Evolutionary conservation across 64 coral and sea anemone species (phyloP), one percentile per base, ranked within the genome.

Genomic region (Pocillopora verrucosa): DNA sequence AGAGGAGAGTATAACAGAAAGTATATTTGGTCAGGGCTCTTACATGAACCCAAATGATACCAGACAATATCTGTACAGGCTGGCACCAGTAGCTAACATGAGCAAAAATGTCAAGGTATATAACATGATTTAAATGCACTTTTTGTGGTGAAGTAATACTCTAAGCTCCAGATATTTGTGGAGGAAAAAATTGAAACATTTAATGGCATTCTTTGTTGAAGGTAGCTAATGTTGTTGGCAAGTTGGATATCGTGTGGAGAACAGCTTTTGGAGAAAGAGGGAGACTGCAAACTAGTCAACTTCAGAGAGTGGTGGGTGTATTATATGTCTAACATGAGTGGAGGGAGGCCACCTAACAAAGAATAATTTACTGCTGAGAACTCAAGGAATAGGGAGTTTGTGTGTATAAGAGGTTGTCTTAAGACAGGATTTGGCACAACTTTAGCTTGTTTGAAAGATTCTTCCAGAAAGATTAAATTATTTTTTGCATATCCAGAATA

Each of bases 191-290:
- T 51, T 51, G 41, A 51, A 7, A 51, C 7, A 4, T 4, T 51
- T 51, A 51, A 51, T 51, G 41, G 41, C 22, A n/a, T 70, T 10
- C 16, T 10, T n/a, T n/a, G 25, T 5, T 26, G 20, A 20, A 85
- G 82, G 37, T 72, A 25, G 38, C 82, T 72, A 85, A 85, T 72
- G 86, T 89, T 59, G 97, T 95, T 56, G 97, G 97, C 4, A 99
- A 99, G 25, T 86, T 99, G 59, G 97, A 99, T 38, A 99, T 99
- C 89, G 89, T 95, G 36, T 99, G 97, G 97, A 83, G 97, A 34
- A 93, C 94, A 77, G 90, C 94, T 16, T 82, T 99, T 91, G 97
- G 97, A 69, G 97, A 99, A 83, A 91, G 91, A 80, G 97, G 97
- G 63, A 91, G 97, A 90, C 94, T 99, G 64, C 97, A 99, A 58